A percentile compares a stretch with the other conserved stretches of the same genome.
phyloP scores from a whole-genome alignment of 2,888 invertebrate genomes.

The Parelbella ahira region DNA sequence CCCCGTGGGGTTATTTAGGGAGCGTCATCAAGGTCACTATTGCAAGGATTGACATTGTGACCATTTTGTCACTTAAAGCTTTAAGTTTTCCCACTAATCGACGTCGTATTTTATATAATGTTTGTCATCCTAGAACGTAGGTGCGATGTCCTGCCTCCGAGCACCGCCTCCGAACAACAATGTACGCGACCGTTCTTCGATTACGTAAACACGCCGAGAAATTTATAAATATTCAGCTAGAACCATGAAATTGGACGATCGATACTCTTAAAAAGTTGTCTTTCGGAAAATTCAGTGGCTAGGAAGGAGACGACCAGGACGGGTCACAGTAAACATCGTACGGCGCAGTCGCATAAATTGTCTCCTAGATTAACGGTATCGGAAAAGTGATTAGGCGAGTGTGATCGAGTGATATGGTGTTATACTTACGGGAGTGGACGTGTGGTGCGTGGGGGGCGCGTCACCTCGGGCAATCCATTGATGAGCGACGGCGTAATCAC shows the following conservation, averaged over 20 bases:
- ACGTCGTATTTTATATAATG: slow-evolving; percentile 47
- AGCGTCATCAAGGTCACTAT: slow-evolving; percentile 20
- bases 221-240: slow-evolving; percentile 57
- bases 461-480: slow-evolving; percentile 72
- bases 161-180: slow-evolving; percentile 47
- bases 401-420: too few species aligned
- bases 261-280: slow-evolving; percentile 33
- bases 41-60: slow-evolving; percentile 8
- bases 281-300: slow-evolving; percentile 44
- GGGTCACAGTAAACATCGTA: slow-evolving; percentile 53
- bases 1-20: slow-evolving; percentile 19
- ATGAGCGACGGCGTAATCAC: slow-evolving; percentile 46
- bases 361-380: slow-evolving; percentile 40
- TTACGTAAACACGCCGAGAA: slow-evolving; percentile 66
- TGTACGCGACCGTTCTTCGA: slow-evolving; percentile 46
- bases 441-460: slow-evolving; percentile 39
- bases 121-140: slow-evolving; percentile 33
- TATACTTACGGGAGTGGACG: slow-evolving; percentile 35
- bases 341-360: slow-evolving; percentile 52
- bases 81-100: not conserved
- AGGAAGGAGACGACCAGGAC: slow-evolving; percentile 9
- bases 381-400: slow-evolving; percentile 53
- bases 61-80: slow-evolving; percentile 12
- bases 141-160: slow-evolving; percentile 38
- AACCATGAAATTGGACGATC: slow-evolving; percentile 48